Evolutionary conservation across 2,113 vertebrate genomes (phyloP).

Genomic region (Hypocryptadius cinnamomeus): DNA sequence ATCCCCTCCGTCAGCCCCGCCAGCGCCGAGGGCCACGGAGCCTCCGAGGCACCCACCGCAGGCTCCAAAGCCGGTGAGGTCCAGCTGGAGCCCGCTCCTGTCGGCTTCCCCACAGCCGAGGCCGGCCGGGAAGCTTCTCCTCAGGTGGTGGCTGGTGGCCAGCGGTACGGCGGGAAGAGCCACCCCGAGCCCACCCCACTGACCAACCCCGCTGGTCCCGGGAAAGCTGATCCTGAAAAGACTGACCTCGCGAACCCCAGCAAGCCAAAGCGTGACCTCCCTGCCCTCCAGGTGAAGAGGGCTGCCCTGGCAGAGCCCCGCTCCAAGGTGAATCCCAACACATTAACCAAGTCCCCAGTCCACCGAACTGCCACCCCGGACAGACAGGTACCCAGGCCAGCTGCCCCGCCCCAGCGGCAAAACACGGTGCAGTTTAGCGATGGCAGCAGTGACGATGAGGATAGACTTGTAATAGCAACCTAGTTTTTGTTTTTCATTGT

Average conservation of each 20-base stretch:
- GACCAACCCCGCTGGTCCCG: neutral
- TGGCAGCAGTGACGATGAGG: conserved; percentile 92
- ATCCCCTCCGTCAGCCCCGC: conserved; percentile 82
- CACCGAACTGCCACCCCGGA: conserved; percentile 21
- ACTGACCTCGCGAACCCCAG: neutral
- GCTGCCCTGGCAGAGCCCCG: neutral
- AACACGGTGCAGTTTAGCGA: conserved; percentile 79
- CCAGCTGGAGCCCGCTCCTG: neutral
- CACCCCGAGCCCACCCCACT: neutral
- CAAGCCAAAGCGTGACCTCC: conserved; percentile 25
- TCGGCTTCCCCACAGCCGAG: neutral
- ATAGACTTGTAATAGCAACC: conserved; percentile 93
- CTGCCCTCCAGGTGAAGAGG: neutral
- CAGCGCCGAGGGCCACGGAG: conserved; percentile 60
- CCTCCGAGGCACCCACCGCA: conserved; percentile 28
- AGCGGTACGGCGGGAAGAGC: neutral
- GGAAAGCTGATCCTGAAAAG: conserved; percentile 11
- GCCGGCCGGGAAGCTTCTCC: conserved; percentile 3
- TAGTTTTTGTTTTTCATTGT: conserved; percentile 70
- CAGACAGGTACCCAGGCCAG: conserved; percentile 33
- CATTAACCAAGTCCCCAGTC: neutral
- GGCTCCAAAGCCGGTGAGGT: neutral
- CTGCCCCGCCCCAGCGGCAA: conserved; percentile 64
- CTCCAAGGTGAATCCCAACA: conserved; percentile 5
- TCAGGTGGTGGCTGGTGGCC: conserved; percentile 3